Evolutionary conservation across 2,888 invertebrate species (phyloP), one percentile per base, ranked within the genome.

Genomic region (Drosophila kanekoi): DNA sequence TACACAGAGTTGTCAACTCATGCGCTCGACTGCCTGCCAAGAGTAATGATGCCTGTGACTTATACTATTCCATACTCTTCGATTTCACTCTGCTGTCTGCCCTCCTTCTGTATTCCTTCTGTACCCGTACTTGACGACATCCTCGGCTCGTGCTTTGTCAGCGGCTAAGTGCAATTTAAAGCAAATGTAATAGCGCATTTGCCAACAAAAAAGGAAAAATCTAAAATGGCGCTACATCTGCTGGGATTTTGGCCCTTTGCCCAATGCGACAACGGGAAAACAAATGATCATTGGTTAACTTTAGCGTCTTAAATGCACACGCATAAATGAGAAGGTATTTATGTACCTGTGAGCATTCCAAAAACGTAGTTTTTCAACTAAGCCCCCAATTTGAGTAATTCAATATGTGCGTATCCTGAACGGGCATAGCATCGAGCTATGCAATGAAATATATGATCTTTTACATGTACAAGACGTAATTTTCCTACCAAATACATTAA

Each of bases 111-210:
- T 48, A 49, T 6, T 20, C 20, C 6, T 18, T 33, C 18, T 41
- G 9, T 16, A 28, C 20, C 16, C 41, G 35, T 11, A 4, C 32
- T 8, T 37, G 28, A 41, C 13, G 35, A 28, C 62, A 35, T 47
- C 14, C 23, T 35, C 33, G 47, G 62, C 79, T 74, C 60, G 38
- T 76, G 76, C 82, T 81, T 84, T 81, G 79, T 81, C 82, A 80
- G 80, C 84, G 81, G 72, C 81, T 82, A 82, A 81, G 82, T 81
- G 81, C 77, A 79, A 82, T 71, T 85, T 74, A 79, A 85, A 82
- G 82, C 74, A 85, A 85, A 85, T 82, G 68, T 82, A 81, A 81
- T 85, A 80, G 69, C 68, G 62, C 77, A 77, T 61, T 58, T 61
- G 67, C 58, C 64, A 18, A 35, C 4, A n/a, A 18, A 6, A n/a